Conservation (phyloP, 2,888 invertebrate species). For the Escarpia spicata region DNA sequence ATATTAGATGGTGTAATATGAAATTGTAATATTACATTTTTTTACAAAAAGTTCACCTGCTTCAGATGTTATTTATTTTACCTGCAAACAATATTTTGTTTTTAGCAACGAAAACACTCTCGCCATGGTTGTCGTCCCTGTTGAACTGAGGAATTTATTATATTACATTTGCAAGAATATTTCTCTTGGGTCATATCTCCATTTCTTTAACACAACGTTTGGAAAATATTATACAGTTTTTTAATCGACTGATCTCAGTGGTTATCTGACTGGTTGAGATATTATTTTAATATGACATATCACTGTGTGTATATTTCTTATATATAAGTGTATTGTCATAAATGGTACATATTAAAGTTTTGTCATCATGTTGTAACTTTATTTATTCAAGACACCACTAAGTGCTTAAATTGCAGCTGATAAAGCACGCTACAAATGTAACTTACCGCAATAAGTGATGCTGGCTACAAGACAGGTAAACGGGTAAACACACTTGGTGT, state of each 20-base stretch:
- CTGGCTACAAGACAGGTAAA: too few species aligned
- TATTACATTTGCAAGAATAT: neutral
- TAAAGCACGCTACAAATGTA: too few species aligned
- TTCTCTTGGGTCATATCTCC: too few species aligned
- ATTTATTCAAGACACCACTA: neutral
- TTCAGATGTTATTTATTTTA: neutral
- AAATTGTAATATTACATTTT: neutral
- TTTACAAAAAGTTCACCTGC: neutral
- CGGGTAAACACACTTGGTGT: too few species aligned
- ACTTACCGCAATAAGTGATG: too few species aligned
- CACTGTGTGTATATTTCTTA: neutral
- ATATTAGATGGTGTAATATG: neutral
- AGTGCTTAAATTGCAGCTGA: neutral
- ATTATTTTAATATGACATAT: neutral
- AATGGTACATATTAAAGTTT: neutral
- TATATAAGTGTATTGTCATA: neutral
- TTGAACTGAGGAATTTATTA: neutral
- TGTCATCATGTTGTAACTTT: neutral
- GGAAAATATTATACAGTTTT: neutral
- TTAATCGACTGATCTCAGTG: neutral
- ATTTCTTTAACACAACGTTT: neutral
- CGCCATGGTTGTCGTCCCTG: neutral
- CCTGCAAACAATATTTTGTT: neutral
- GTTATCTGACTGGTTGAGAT: neutral
- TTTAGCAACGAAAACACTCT: neutral